Percentiles rank a stretch among this genome's conserved stretches.
phyloP scores from a whole-genome alignment of 1,140 invertebrate species.

The Gryon sp. region DNA sequence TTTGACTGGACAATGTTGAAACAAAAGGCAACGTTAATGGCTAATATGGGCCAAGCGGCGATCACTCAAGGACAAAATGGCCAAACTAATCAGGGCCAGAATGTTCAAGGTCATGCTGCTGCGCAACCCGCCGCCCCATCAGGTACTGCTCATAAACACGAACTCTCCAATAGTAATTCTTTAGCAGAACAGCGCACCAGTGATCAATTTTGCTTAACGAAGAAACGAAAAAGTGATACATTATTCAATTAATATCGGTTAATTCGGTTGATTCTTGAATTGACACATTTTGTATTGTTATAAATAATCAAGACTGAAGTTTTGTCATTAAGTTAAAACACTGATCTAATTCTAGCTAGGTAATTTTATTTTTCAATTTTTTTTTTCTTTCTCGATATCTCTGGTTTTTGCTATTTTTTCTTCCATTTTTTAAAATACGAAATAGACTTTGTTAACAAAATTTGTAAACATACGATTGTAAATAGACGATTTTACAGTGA shows the following conservation, averaged over 20 bases:
- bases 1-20: slow-evolving; percentile 99
- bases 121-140: slow-evolving; percentile 68
- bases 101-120: slow-evolving; percentile 69
- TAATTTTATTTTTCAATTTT: neutral
- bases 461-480: neutral
- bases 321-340: too few species aligned
- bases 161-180: slow-evolving; percentile 8
- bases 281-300: neutral
- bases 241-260: too few species aligned
- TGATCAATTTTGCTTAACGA: slow-evolving; percentile 44
- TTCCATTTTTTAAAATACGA: neutral
- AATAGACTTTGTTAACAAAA: neutral
- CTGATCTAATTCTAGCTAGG: too few species aligned
- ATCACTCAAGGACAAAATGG: slow-evolving; percentile 64
- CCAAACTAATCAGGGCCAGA: slow-evolving; percentile 65
- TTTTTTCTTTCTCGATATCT: neutral
- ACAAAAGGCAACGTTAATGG: slow-evolving; percentile 84
- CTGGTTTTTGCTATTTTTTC: neutral
- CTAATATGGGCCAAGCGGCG: slow-evolving; percentile 35
- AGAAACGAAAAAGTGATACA: slow-evolving; percentile 11
- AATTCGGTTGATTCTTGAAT: too few species aligned
- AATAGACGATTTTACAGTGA: neutral
- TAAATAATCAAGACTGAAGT: too few species aligned
- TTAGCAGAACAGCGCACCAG: slow-evolving; percentile 3
- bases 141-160: slow-evolving; percentile 64